Conservation (phyloP, 2,888 invertebrate species). For the Xestia sexstrigata region DNA sequence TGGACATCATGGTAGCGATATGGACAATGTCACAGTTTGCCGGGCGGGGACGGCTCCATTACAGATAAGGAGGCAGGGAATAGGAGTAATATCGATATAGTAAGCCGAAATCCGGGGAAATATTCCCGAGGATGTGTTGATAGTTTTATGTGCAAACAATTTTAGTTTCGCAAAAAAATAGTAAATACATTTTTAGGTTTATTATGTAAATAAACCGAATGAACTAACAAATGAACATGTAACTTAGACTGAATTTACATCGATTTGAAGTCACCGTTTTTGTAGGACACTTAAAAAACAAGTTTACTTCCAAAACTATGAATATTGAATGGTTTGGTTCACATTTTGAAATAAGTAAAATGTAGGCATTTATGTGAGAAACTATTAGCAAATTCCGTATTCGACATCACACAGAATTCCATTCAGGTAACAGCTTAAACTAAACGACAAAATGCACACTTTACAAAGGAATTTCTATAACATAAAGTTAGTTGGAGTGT, state of each 20-base stretch:
- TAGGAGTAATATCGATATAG: slow-evolving; percentile 61
- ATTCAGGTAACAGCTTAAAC: slow-evolving; percentile 35
- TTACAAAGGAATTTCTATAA: slow-evolving; percentile 51
- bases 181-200: slow-evolving; percentile 14
- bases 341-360: neutral
- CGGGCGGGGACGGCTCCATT: slow-evolving; percentile 58
- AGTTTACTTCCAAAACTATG: neutral
- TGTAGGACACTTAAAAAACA: neutral
- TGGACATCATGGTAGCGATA: slow-evolving; percentile 38
- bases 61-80: slow-evolving; percentile 53
- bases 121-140: slow-evolving; percentile 52
- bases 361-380: neutral
- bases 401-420: slow-evolving; percentile 20
- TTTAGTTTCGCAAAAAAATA: slow-evolving; percentile 32
- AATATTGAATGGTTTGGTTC: neutral
- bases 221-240: no score
- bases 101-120: slow-evolving; percentile 57
- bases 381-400: neutral
- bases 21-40: slow-evolving; percentile 58
- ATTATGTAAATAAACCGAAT: neutral
- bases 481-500: slow-evolving; percentile 44
- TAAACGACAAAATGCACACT: slow-evolving; percentile 31
- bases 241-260: neutral
- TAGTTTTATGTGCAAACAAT: slow-evolving; percentile 56
- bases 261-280: neutral